These are phyloP conservation scores for Cladorhizidae sp. DNA, from an alignment of 37 sponge, comb jelly and placozoan genomes.

Conservation along the genomic window DNA sequence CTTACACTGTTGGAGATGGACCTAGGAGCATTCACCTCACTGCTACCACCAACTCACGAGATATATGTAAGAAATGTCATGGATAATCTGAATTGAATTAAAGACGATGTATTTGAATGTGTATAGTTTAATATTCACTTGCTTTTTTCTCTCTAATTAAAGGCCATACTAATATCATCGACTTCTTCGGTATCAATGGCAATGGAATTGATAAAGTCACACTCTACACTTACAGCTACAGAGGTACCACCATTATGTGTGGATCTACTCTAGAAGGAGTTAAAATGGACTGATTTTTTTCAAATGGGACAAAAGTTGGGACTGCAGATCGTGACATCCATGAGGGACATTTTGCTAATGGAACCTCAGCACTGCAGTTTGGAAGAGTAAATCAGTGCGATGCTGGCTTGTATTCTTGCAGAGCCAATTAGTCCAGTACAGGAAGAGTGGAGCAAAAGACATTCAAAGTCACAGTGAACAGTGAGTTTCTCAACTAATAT, in stretches of 20 bases:
- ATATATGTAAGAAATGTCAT: too few relatives aligned
- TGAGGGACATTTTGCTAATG: slow-evolving; percentile 14
- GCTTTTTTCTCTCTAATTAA: too few relatives aligned
- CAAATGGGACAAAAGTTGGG: slow-evolving; percentile 16
- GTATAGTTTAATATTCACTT: too few relatives aligned
- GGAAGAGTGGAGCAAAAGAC: background rate
- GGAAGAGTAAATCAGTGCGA: slow-evolving; percentile 17
- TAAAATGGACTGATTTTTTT: background rate
- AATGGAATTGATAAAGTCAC: too few relatives aligned
- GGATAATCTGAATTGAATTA: too few relatives aligned
- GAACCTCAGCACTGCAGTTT: slow-evolving; percentile 23
- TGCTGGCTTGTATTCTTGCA: slow-evolving; percentile 33
- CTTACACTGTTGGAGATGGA: slow-evolving; percentile 44
- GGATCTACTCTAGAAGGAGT: background rate
- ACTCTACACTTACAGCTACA: background rate
- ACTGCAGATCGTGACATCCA: background rate
- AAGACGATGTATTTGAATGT: too few relatives aligned
- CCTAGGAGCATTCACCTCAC: slow-evolving; percentile 29
- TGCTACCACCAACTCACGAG: slow-evolving; percentile 8
- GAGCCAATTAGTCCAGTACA: background rate
- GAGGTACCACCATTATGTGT: background rate
- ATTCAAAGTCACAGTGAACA: slow-evolving; percentile 7
- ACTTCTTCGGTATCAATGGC: too few relatives aligned
- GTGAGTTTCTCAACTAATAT: slow-evolving; percentile 7
- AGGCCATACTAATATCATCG: too few relatives aligned